Evolutionary conservation across 2,113 vertebrate species (phyloP).

Genomic region (Mellivora capensis): DNA sequence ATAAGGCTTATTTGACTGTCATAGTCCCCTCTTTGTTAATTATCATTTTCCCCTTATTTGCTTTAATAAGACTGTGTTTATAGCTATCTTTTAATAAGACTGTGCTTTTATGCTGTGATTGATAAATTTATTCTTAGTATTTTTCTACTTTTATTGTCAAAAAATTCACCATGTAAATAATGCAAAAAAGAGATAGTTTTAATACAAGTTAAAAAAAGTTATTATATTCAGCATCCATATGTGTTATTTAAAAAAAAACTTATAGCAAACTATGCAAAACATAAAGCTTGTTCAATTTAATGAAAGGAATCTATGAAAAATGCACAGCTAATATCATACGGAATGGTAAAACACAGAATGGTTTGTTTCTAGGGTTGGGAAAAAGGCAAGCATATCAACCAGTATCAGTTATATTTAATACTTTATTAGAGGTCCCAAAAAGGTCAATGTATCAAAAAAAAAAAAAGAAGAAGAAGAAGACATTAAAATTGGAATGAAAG

Average conservation of each 20-base stretch:
- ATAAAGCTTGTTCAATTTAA: neutral
- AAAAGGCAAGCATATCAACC: neutral
- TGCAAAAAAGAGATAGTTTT: neutral
- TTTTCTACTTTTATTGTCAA: neutral
- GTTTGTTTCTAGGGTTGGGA: neutral
- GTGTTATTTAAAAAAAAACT: neutral
- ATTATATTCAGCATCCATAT: neutral
- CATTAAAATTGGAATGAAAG: neutral
- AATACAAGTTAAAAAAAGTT: neutral
- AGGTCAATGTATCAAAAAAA: neutral
- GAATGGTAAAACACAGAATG: neutral
- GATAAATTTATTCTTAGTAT: neutral
- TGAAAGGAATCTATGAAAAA: neutral
- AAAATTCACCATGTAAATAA: neutral
- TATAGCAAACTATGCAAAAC: neutral
- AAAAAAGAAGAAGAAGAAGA: neutral
- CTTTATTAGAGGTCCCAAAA: neutral
- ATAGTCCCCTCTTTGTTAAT: neutral
- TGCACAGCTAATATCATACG: neutral
- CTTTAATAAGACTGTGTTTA: neutral
- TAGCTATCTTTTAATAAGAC: neutral
- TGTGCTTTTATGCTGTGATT: neutral
- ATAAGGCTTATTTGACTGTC: neutral
- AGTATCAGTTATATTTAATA: neutral
- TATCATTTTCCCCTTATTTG: neutral